Conservation (phyloP, 2,797 vertebrate species). For the Sternarchorhynchus goeldii region DNA sequence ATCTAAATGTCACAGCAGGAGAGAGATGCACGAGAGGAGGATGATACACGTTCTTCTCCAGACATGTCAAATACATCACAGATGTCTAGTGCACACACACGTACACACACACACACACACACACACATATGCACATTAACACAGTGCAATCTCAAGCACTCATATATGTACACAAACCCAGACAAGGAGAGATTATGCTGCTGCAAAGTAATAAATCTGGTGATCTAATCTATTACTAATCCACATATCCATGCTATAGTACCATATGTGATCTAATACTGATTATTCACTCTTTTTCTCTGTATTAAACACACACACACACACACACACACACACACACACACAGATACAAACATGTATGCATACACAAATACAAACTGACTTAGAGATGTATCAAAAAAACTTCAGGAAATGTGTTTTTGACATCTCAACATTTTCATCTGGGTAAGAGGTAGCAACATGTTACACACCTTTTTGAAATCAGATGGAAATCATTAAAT, state of each 20-base stretch:
- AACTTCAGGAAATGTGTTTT: no score
- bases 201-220: neutral
- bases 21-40: slow-evolving; percentile 5
- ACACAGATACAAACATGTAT: slow-evolving; percentile 14
- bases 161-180: no score
- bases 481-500: neutral
- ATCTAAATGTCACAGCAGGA: slow-evolving; percentile 42
- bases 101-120: neutral
- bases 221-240: neutral
- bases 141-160: neutral
- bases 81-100: neutral
- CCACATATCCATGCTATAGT: neutral
- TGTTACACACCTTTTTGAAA: neutral
- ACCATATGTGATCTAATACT: neutral
- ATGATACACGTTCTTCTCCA: slow-evolving; percentile 6
- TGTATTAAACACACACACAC: neutral
- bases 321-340: neutral
- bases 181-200: neutral
- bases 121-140: neutral
- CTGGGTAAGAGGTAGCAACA: slow-evolving; percentile 19
- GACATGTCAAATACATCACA: neutral
- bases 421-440: slow-evolving; percentile 2
- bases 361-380: slow-evolving; percentile 17
- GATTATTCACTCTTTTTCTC: neutral
- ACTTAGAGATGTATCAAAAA: neutral